phyloP scores from a whole-genome alignment of 2,888 invertebrate genomes.

The Therioaphis trifolii region DNA sequence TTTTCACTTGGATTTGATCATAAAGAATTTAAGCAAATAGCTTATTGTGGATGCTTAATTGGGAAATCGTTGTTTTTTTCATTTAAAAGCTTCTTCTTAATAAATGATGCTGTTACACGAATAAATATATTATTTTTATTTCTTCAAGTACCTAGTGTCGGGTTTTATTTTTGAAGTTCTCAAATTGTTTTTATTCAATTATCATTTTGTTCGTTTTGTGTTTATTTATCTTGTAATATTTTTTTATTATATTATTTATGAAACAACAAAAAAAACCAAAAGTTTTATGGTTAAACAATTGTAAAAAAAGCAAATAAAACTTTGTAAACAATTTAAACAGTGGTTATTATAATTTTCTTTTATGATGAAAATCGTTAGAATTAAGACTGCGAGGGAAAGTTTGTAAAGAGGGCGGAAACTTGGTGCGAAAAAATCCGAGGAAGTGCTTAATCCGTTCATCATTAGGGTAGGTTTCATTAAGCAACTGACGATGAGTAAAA shows the following conservation, averaged over 20 bases:
- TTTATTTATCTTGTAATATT: constrained; percentile 5
- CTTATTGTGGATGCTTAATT: no score
- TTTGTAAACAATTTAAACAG: constrained; percentile 46
- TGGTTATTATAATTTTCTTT: constrained; percentile 43
- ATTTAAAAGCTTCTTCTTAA: no score
- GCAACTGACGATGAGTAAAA: constrained; percentile 36
- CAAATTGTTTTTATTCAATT: background rate
- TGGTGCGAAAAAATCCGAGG: background rate
- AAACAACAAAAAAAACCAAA: background rate
- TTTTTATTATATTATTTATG: background rate
- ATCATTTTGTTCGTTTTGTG: background rate
- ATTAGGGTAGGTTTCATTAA: constrained; percentile 63
- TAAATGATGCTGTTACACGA: no score
- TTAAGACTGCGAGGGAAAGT: constrained; percentile 7
- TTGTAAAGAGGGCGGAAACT: constrained; percentile 52
- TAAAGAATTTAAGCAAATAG: no score
- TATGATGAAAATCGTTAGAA: constrained; percentile 21
- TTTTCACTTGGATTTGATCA: no score
- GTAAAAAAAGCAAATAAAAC: constrained; percentile 6
- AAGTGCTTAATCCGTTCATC: constrained; percentile 57
- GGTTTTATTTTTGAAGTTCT: background rate
- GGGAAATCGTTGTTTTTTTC: no score
- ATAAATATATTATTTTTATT: no score
- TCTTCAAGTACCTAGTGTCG: no score
- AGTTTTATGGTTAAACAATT: constrained; percentile 7